Evolutionary conservation across 2,797 vertebrate genomes (phyloP), one percentile per base, ranked within the genome.

Genomic region (Cyclura pinguis): DNA sequence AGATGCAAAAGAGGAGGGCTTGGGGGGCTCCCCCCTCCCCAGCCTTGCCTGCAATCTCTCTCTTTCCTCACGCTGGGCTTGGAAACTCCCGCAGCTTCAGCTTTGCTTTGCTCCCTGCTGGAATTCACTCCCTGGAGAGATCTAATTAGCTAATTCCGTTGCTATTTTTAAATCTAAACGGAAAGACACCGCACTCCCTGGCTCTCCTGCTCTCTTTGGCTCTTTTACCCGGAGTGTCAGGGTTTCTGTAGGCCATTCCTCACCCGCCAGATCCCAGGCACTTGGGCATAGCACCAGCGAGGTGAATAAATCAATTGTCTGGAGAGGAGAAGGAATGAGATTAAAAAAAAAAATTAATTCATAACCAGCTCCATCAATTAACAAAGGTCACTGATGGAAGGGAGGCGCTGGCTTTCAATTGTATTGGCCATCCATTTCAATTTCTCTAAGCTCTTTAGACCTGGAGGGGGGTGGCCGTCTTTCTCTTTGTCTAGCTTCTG

Each of bases 61-160:
- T 20, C 59, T 89, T 32, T 0, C n/a, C 38, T 57, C 6, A 52
- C 69, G 0, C 77, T 59, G 81, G 42, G 55, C 14, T 88, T 27
- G 0, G 1, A 57, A 35, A 69, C n/a, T 24, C 82, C 10, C 0
- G 0, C 92, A 14, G 64, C 88, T 86, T 7, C 0, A 14, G 80
- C 88, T 73, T 0, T 0, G 87, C 1, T 91, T 92, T 89, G 12
- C 27, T 95, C 91, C 93, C 92, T 76, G 95, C 90, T 0, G 93
- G 92, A 95, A 94, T 93, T 89, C 83, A 81, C 87, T 93, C 95
- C 94, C 93, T 0, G 0, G 88, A 77, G 88, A 92, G 91, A 69
- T 80, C 92, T 92, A 92, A 95, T 96, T 87, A 95, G 86, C 80
- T 93, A 94, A 96, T 96, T 95, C 95, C 85, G 62, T 87, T 4